Evolutionary conservation across 2,113 vertebrate species (phyloP).

Genomic region (Synodontis membranacea): DNA sequence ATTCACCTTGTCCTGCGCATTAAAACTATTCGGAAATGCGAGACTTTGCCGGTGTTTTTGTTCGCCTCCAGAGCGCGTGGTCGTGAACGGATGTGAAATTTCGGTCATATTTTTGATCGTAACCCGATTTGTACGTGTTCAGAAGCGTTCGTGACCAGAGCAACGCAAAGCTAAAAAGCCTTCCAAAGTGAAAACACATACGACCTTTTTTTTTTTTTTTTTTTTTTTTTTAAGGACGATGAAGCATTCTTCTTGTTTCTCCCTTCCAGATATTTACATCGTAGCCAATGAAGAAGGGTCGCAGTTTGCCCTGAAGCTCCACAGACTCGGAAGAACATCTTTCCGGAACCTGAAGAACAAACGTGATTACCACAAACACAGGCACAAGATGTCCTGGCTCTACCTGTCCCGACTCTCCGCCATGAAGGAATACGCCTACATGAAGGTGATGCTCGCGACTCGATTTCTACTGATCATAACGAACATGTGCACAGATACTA

Average conservation of each 20-base stretch:
- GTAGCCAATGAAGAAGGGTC: conserved; percentile 85
- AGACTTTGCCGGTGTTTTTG: too few relatives aligned
- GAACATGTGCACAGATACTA: not conserved
- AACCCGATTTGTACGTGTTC: too few relatives aligned
- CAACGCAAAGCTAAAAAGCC: not conserved
- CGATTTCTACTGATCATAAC: not conserved
- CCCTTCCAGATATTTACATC: conserved; percentile 88
- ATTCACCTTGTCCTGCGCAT: too few relatives aligned
- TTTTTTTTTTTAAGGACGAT: not conserved
- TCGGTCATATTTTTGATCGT: too few relatives aligned
- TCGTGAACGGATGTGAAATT: too few relatives aligned
- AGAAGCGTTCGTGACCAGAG: too few relatives aligned
- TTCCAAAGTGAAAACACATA: not conserved
- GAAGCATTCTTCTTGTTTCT: not conserved
- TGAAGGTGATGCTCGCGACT: conserved; percentile 81
- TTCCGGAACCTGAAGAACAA: conserved; percentile 96
- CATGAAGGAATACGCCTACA: conserved; percentile 98
- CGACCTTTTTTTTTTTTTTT: too few relatives aligned
- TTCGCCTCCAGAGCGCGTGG: too few relatives aligned
- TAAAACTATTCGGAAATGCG: too few relatives aligned
- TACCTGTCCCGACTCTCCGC: conserved; percentile 96
- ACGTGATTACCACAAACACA: conserved; percentile 94
- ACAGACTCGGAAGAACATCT: conserved; percentile 91
- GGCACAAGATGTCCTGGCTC: conserved; percentile 92
- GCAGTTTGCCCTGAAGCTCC: conserved; percentile 90